Conservation (phyloP, 2,797 vertebrate species). For the Prionace glauca region DNA sequence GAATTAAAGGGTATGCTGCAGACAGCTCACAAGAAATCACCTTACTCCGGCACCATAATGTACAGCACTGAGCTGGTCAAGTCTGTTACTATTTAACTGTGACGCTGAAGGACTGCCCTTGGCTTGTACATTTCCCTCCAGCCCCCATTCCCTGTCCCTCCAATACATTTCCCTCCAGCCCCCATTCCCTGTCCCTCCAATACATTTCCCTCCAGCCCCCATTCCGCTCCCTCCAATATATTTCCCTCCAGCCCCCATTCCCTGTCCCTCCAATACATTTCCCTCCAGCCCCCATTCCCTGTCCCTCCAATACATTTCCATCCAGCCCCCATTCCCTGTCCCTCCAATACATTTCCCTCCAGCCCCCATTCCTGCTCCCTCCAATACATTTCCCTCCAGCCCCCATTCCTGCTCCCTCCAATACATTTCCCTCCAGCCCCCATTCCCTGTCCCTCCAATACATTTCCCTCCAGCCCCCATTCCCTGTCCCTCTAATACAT, state of each 20-base stretch:
- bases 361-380: background rate
- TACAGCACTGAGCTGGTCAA: background rate
- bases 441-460: background rate
- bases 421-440: background rate
- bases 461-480: background rate
- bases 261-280: background rate
- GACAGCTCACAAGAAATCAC: no score
- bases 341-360: background rate
- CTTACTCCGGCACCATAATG: no score
- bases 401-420: background rate
- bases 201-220: background rate
- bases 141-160: background rate
- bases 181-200: background rate
- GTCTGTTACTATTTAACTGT: background rate
- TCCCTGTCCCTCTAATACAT: background rate
- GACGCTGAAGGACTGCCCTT: background rate
- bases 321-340: background rate
- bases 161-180: no score
- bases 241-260: background rate
- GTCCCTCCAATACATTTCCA: background rate
- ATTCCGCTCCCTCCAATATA: background rate
- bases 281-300: no score
- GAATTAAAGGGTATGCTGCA: no score
- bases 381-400: background rate
- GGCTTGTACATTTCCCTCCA: background rate